Conservation (phyloP, 2,113 vertebrate genomes). For the Poeciliopsis retropinna region DNA sequence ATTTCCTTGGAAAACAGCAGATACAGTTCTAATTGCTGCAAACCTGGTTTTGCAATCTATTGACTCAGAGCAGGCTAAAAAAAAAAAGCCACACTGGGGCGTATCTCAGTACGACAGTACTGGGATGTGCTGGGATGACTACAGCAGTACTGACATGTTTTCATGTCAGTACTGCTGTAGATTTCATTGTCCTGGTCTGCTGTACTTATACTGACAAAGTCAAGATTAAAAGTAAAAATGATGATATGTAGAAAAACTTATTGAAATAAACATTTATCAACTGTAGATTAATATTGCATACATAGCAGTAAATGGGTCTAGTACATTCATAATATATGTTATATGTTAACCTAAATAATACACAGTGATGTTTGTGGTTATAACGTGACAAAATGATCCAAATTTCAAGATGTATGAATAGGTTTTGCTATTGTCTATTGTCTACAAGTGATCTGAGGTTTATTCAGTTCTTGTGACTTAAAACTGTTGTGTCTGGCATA, state of each 20-base stretch:
- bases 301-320: neutral
- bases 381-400: neutral
- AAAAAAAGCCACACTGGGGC: no score
- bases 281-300: neutral
- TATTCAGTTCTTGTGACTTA: neutral
- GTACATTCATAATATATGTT: neutral
- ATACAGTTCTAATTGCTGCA: no score
- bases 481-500: conserved; percentile 12
- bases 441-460: neutral
- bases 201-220: no score
- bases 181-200: no score
- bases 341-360: neutral
- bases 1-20: no score
- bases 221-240: no score
- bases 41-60: no score
- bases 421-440: neutral
- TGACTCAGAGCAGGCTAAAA: no score
- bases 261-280: neutral
- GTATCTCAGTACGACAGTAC: no score
- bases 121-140: no score
- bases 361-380: neutral
- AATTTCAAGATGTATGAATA: neutral
- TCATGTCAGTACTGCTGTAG: no score
- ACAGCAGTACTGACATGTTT: no score
- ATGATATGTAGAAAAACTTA: neutral